Evolutionary conservation across 2,113 vertebrate species (phyloP).

Genomic region (Porphyrio hochstetteri): DNA sequence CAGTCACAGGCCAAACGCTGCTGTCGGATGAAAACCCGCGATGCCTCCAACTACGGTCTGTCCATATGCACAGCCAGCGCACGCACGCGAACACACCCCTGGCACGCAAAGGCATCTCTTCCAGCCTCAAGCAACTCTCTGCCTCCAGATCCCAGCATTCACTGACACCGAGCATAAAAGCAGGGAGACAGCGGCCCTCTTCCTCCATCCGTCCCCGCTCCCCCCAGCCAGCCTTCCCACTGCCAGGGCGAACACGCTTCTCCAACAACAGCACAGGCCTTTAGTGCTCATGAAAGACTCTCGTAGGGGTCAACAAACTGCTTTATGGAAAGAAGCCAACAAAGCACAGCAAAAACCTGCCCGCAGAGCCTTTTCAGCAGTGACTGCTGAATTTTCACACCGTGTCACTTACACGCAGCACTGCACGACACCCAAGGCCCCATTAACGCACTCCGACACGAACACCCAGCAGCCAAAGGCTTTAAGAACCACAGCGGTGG

Average conservation of each 20-base stretch:
- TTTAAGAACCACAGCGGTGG: fast-evolving
- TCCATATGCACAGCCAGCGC: fast-evolving
- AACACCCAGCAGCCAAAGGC: not conserved
- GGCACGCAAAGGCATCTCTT: not conserved
- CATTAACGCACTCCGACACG: fast-evolving
- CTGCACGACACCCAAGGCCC: fast-evolving
- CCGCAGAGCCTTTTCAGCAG: fast-evolving
- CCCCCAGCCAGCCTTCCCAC: not conserved
- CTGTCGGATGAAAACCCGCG: fast-evolving
- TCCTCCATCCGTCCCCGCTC: not conserved
- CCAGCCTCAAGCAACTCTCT: not conserved
- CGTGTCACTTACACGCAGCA: not conserved
- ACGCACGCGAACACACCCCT: fast-evolving
- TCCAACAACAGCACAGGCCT: not conserved
- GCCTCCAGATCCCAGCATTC: not conserved
- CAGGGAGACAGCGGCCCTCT: fast-evolving
- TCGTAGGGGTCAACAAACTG: fast-evolving
- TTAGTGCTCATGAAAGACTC: not conserved
- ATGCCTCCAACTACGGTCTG: fast-evolving
- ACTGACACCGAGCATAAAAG: fast-evolving
- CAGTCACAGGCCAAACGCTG: not conserved
- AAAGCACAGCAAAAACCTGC: not conserved
- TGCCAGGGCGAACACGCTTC: not conserved
- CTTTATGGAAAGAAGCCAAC: fast-evolving
- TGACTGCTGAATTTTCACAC: fast-evolving